Conservation (phyloP, 2,113 vertebrate species). For the Myxocyprinus asiaticus region DNA sequence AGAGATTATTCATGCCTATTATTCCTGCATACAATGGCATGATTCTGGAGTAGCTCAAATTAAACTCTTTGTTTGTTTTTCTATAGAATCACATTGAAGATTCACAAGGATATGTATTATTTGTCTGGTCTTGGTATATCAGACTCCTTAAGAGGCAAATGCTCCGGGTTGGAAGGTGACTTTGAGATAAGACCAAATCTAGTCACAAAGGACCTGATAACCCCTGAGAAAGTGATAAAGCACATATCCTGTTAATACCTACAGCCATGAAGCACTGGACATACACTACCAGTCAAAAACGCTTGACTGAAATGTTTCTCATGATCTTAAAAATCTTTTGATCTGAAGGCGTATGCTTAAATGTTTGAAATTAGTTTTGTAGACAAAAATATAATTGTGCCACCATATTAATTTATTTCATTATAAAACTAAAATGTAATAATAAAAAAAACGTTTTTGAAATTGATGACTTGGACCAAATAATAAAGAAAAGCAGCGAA, state of each 20-base stretch:
- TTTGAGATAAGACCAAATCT: conserved; percentile 24
- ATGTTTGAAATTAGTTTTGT: too few species aligned
- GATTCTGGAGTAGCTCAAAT: not conserved
- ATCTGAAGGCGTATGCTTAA: too few species aligned
- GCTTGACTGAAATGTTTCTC: too few species aligned
- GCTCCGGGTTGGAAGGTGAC: conserved; percentile 24
- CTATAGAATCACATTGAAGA: not conserved
- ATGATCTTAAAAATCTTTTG: too few species aligned
- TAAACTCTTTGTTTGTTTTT: not conserved
- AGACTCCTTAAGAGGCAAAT: not conserved
- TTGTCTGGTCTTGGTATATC: not conserved
- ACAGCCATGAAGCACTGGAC: not conserved
- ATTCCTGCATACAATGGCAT: not conserved
- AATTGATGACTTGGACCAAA: too few species aligned
- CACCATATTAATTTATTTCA: too few species aligned
- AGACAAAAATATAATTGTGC: too few species aligned
- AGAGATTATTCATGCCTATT: not conserved
- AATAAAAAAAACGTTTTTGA: too few species aligned
- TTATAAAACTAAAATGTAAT: too few species aligned
- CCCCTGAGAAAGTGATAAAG: conserved; percentile 32
- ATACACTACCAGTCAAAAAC: too few species aligned
- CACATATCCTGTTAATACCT: not conserved
- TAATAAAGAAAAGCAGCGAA: too few species aligned
- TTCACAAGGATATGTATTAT: conserved; percentile 5
- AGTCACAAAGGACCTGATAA: conserved; percentile 16